Percentiles rank a stretch among this genome's conserved stretches.
Evolutionary conservation across 2,113 vertebrate genomes (phyloP).

Genomic region (Rhadina sibilatrix): DNA sequence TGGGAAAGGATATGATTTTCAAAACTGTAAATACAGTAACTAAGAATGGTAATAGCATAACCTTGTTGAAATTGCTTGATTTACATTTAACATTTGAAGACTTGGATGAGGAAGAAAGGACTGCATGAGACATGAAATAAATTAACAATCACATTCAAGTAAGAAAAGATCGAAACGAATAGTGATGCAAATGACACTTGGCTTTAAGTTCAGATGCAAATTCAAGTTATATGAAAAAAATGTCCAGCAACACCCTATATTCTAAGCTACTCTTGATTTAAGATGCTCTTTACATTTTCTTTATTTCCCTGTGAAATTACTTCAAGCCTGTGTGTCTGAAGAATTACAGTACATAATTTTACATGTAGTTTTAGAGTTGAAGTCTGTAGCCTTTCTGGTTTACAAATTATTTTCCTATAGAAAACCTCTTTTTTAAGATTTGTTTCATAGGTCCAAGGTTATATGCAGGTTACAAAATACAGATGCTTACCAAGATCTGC

Average conservation of each 20-base stretch:
- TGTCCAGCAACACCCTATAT: neutral
- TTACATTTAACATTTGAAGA: neutral
- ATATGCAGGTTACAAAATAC: neutral
- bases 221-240: neutral
- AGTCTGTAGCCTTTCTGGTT: neutral
- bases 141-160: neutral
- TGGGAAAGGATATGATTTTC: neutral
- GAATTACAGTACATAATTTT: neutral
- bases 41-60: neutral
- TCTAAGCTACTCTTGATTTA: neutral
- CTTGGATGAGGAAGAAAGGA: neutral
- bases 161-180: neutral
- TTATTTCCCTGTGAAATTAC: neutral
- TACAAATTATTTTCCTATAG: neutral
- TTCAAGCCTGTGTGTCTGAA: neutral
- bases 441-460: neutral
- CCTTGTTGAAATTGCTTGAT: neutral
- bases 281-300: neutral
- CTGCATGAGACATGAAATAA: neutral
- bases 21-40: neutral
- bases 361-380: neutral
- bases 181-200: neutral
- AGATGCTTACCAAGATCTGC: neutral
- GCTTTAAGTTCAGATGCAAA: neutral
- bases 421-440: neutral